Percentiles rank a stretch among this genome's conserved stretches.
Evolutionary conservation across 2,797 vertebrate species (phyloP).

Genomic region (Acrocephalus scirpaceus): DNA sequence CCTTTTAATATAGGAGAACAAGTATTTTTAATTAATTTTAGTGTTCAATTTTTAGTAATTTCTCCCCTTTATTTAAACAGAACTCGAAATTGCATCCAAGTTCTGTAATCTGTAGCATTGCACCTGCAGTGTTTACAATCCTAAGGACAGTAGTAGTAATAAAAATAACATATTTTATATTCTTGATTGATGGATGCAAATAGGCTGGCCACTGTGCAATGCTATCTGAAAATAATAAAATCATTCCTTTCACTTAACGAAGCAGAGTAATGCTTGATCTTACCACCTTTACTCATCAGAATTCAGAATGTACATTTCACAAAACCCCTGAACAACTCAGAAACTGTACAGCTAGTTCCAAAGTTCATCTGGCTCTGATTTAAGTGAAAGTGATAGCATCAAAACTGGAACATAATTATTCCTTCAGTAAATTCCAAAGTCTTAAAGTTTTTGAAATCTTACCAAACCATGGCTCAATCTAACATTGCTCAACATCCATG

Average conservation of each 20-base stretch:
- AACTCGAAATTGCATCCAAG: neutral
- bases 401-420: neutral
- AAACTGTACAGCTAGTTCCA: slow-evolving; percentile 10
- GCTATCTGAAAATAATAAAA: neutral
- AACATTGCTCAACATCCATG: neutral
- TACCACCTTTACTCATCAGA: neutral
- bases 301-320: neutral
- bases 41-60: neutral
- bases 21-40: neutral
- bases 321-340: neutral
- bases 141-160: neutral
- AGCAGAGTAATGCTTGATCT: neutral
- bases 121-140: neutral
- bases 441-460: neutral
- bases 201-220: neutral
- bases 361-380: slow-evolving; percentile 15
- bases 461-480: neutral
- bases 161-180: neutral
- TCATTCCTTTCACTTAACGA: neutral
- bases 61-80: neutral
- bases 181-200: neutral
- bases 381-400: slow-evolving; percentile 38
- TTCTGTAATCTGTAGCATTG: neutral
- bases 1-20: neutral
- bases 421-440: neutral